These are phyloP conservation scores for Epistrophella euchroma DNA, from an alignment of 2,888 invertebrate species.

Conservation along the genomic window DNA sequence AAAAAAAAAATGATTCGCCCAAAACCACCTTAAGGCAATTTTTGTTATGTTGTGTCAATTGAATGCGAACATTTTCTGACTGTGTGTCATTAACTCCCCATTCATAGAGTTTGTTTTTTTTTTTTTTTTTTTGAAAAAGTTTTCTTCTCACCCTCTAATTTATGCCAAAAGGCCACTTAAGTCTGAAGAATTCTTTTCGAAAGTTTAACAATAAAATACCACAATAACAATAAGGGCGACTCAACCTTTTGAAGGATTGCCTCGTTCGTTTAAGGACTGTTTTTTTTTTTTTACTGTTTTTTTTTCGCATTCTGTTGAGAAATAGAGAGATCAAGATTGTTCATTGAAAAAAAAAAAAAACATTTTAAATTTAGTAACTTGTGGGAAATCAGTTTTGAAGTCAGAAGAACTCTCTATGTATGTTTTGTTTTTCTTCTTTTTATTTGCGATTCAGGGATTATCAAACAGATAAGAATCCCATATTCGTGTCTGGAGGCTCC, in stretches of 20 bases:
- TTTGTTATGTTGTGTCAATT: conserved; percentile 73
- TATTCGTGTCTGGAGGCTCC: conserved; percentile 48
- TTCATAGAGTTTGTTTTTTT: conserved; percentile 54
- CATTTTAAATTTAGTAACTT: conserved; percentile 69
- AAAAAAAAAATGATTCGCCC: neutral
- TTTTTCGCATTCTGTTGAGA: conserved; percentile 28
- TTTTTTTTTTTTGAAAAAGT: conserved; percentile 48
- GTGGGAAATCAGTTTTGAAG: conserved; percentile 40
- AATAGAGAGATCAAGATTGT: conserved; percentile 36
- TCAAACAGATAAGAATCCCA: conserved; percentile 62
- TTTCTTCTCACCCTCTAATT: conserved; percentile 58
- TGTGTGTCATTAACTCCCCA: conserved; percentile 73
- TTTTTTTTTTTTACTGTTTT: conserved; percentile 23
- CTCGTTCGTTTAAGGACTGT: conserved; percentile 72
- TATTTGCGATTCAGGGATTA: conserved; percentile 61
- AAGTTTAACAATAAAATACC: conserved; percentile 68
- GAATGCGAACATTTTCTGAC: conserved; percentile 70
- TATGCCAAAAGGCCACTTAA: conserved; percentile 45
- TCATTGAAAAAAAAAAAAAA: conserved; percentile 35
- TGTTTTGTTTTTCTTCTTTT: conserved; percentile 57
- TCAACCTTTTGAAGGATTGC: conserved; percentile 75
- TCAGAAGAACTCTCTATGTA: conserved; percentile 4
- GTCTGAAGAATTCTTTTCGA: conserved; percentile 21
- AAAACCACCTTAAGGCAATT: conserved; percentile 53
- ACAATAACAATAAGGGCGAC: conserved; percentile 72